phyloP scores from a whole-genome alignment of 1,140 invertebrate genomes.

The Polypedilum vanderplanki region DNA sequence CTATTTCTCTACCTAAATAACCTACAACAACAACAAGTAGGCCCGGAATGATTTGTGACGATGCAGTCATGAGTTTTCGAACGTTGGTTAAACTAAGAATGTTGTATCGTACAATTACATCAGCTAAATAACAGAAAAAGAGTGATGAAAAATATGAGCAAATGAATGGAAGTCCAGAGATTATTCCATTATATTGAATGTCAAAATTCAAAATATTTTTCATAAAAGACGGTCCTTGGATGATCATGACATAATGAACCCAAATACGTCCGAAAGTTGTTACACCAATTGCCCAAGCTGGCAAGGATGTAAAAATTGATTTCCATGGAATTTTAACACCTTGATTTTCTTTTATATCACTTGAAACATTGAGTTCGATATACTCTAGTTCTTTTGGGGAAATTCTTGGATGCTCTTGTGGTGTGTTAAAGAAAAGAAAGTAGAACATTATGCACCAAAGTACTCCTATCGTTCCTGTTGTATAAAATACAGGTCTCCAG shows the following conservation, averaged over 20 bases:
- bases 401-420: slow-evolving; percentile 66
- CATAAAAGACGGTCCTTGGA: slow-evolving; percentile 64
- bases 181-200: slow-evolving; percentile 60
- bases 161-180: slow-evolving; percentile 60
- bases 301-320: slow-evolving; percentile 63
- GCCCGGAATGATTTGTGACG: slow-evolving; percentile 65
- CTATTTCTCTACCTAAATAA: slow-evolving; percentile 57
- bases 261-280: slow-evolving; percentile 67
- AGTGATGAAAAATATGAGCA: slow-evolving; percentile 64
- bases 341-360: slow-evolving; percentile 44
- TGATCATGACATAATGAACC: slow-evolving; percentile 65
- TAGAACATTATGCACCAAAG: slow-evolving; percentile 63
- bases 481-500: slow-evolving; percentile 63
- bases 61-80: slow-evolving; percentile 59
- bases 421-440: slow-evolving; percentile 65
- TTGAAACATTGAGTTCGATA: slow-evolving; percentile 56
- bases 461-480: slow-evolving; percentile 60
- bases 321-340: slow-evolving; percentile 59
- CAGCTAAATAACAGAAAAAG: slow-evolving; percentile 62
- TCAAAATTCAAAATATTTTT: slow-evolving; percentile 60
- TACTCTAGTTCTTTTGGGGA: slow-evolving; percentile 59
- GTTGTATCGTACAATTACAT: slow-evolving; percentile 52
- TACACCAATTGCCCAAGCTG: slow-evolving; percentile 73
- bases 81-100: slow-evolving; percentile 56
- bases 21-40: slow-evolving; percentile 56